phyloP scores from a whole-genome alignment of 2,113 vertebrate species.

The Gobiocypris rarus region DNA sequence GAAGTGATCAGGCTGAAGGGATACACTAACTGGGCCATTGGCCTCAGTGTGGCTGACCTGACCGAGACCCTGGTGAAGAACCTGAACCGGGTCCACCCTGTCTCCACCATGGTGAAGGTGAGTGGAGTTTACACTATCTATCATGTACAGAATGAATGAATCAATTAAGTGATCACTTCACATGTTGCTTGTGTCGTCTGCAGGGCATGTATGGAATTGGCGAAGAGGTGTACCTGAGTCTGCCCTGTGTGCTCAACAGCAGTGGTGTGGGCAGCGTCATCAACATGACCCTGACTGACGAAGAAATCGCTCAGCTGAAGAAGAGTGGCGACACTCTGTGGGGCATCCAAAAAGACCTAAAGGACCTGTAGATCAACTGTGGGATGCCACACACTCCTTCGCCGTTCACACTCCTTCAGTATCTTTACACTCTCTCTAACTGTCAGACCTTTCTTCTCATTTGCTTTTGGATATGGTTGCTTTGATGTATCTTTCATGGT shows the following conservation, averaged over 20 bases:
- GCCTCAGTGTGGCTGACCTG: constrained; percentile 93
- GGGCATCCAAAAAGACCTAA: constrained; percentile 93
- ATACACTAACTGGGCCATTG: constrained; percentile 99
- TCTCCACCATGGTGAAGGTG: constrained; percentile 97
- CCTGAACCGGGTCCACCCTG: constrained; percentile 86
- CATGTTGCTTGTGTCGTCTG: not conserved
- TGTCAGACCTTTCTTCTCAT: not conserved
- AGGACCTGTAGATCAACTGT: constrained; percentile 80
- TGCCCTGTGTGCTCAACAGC: constrained; percentile 86
- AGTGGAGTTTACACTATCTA: constrained; percentile 21
- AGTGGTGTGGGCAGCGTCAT: constrained; percentile 86
- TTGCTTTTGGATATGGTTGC: not conserved
- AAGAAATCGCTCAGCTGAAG: constrained; percentile 86
- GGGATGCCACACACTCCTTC: not conserved
- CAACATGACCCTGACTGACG: constrained; percentile 91
- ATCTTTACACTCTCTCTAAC: not conserved
- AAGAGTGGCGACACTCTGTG: constrained; percentile 91
- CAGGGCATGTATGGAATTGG: constrained; percentile 91
- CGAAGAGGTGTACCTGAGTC: constrained; percentile 93
- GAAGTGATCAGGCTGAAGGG: constrained; percentile 97
- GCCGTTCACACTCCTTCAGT: not conserved
- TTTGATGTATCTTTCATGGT: not conserved
- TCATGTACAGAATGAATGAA: not conserved
- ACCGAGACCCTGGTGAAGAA: constrained; percentile 92
- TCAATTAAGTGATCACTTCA: not conserved